Base-by-base conservation (phyloP, 1,140 invertebrate genomes). In the Akabosia matsudoensis region DNA sequence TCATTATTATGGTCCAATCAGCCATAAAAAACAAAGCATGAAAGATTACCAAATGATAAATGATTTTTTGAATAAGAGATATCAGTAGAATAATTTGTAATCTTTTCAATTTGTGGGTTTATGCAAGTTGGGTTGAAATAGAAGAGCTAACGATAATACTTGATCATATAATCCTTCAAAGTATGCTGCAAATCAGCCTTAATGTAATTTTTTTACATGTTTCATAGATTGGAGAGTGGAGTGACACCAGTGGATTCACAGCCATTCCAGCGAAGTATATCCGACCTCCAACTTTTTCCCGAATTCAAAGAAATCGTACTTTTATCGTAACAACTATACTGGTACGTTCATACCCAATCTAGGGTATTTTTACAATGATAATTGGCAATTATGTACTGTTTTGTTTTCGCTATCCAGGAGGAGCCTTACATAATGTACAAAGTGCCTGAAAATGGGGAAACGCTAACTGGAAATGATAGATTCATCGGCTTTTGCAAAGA, bases 401-500 rank as follows among this genome's bases (percentile, higher is more conserved):
- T 73, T 78, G 73, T 33, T 76, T 80, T 82, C 70, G 31, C 33
- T 73, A 84, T 85, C 33, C 82, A 93, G 92, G 92, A 92, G 83
- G 90, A 91, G 73, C 92, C 92, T 0, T 98, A 96, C 82, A 90
- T 97, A 72, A 96, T 96, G 91, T 83, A 89, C 78, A 89, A 88
- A 78, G 88, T 88, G 81, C 88, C 90, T 18, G 89, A 91, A 70
- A 85, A 85, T 1, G 91, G 90, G 1, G 90, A 92, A 82, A 86
- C 88, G 14, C 85, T 93, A 3, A 87, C 87, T 33, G 94, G 93
- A 2, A 95, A 97, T 83, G 92, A 95, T 76, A 86, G 89, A 51
- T 97, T 92, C 83, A 92, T 97, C 84, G 97, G 97, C 30, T 98
- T 97, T 84, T 96, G 93, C 85, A 96, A 97, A 83, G 96, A 98